phyloP scores from a whole-genome alignment of 2,888 invertebrate species.

The Ametastegia equiseti region DNA sequence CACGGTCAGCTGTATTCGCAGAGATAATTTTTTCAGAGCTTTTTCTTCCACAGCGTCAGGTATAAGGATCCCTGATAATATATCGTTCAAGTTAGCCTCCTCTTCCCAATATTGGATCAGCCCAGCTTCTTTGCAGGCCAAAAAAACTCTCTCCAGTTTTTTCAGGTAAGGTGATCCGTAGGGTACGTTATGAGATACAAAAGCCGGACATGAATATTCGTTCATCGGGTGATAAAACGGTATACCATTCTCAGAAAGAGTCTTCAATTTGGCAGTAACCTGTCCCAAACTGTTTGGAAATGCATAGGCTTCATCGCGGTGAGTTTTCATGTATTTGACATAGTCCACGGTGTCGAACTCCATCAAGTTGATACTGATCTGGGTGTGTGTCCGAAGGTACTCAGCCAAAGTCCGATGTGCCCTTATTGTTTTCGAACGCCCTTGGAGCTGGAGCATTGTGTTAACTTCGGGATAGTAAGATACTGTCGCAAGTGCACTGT shows the following conservation, averaged over 20 bases:
- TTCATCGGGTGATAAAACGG: conserved; percentile 44
- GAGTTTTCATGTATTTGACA: neutral
- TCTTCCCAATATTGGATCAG: conserved; percentile 20
- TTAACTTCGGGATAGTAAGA: conserved; percentile 41
- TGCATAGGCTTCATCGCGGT: conserved; percentile 35
- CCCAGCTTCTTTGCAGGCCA: conserved; percentile 28
- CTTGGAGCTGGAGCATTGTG: conserved; percentile 13
- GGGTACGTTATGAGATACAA: conserved; percentile 4
- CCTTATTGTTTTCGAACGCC: neutral
- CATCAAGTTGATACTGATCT: neutral
- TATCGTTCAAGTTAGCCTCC: neutral
- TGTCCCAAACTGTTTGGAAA: neutral
- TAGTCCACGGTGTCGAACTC: neutral
- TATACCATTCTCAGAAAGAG: conserved; percentile 22
- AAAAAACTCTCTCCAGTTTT: conserved; percentile 15
- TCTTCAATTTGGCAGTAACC: neutral
- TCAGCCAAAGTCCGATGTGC: neutral
- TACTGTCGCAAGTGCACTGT: conserved; percentile 28
- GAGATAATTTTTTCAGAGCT: conserved; percentile 31
- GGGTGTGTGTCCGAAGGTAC: neutral
- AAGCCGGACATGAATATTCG: neutral
- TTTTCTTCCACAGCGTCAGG: neutral
- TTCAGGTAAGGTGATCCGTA: conserved; percentile 45
- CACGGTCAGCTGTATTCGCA: conserved; percentile 5
- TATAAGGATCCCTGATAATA: conserved; percentile 15